Evolutionary conservation across 2,888 invertebrate species (phyloP).

Genomic region (Cheilosia impressa): DNA sequence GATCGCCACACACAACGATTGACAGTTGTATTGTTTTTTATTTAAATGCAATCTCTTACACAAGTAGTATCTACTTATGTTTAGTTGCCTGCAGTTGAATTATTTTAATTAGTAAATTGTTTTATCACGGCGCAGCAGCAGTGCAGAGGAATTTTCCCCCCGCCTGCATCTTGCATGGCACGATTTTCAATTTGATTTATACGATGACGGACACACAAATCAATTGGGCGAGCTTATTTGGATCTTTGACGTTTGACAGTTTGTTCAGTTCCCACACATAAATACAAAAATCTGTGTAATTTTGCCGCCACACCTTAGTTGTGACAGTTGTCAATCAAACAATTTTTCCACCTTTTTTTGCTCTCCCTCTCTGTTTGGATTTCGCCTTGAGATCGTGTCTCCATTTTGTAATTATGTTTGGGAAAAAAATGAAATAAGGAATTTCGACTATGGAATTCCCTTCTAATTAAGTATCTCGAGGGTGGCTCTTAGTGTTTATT

Average conservation of each 20-base stretch:
- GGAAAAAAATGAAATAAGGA: constrained; percentile 2
- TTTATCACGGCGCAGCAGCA: constrained; percentile 23
- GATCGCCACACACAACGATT: constrained; percentile 53
- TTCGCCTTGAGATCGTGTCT: constrained; percentile 29
- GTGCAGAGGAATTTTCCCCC: constrained; percentile 20
- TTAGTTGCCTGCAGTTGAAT: constrained; percentile 55
- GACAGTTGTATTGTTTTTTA: constrained; percentile 71
- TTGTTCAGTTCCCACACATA: constrained; percentile 51
- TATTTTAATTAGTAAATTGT: constrained; percentile 71
- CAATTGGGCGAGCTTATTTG: constrained; percentile 48
- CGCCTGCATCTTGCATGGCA: constrained; percentile 22
- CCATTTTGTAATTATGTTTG: constrained; percentile 14
- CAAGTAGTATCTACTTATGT: constrained; percentile 12
- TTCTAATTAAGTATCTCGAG: constrained; percentile 38
- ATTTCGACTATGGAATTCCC: constrained; percentile 28
- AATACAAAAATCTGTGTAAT: background rate
- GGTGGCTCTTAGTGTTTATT: constrained; percentile 54
- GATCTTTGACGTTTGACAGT: constrained; percentile 40
- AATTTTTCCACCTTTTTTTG: background rate
- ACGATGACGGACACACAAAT: constrained; percentile 57
- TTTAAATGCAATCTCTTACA: constrained; percentile 45
- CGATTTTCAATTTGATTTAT: constrained; percentile 41
- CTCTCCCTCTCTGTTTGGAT: background rate
- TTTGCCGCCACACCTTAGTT: constrained; percentile 54
- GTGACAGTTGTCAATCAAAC: constrained; percentile 64